A percentile compares a stretch with the other conserved stretches of the same genome.
Conservation (phyloP, 2,888 invertebrate species). For the Acanthosepion pharaonis region DNA sequence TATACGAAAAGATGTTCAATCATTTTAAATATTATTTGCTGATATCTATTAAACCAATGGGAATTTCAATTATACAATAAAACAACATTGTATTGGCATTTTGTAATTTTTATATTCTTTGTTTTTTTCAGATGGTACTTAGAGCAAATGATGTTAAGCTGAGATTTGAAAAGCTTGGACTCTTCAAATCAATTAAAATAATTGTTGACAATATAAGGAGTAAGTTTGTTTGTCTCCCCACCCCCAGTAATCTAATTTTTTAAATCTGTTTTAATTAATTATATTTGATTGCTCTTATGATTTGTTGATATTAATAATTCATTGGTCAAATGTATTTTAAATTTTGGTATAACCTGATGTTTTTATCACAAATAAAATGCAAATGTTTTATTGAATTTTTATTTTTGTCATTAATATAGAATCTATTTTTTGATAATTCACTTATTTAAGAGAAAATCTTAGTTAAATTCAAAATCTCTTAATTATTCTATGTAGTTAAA, state of each 20-base stretch:
- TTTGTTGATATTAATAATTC: background rate
- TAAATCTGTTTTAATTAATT: background rate
- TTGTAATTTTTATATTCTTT: background rate
- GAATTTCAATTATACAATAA: too few species aligned
- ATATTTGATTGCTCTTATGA: background rate
- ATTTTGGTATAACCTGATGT: background rate
- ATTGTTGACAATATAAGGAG: constrained; percentile 91
- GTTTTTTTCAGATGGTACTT: constrained; percentile 74
- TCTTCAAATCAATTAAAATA: constrained; percentile 89
- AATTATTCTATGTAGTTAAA: too few species aligned
- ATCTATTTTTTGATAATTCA: background rate
- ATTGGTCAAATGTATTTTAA: background rate
- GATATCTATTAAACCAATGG: too few species aligned
- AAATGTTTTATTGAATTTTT: background rate
- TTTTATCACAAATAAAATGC: background rate
- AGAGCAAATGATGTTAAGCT: constrained; percentile 80
- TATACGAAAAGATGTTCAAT: too few species aligned
- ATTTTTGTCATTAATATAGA: background rate
- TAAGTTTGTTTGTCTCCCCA: constrained; percentile 37
- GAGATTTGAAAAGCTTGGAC: constrained; percentile 87
- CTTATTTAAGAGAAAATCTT: too few species aligned
- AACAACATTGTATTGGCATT: too few species aligned
- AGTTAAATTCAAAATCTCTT: too few species aligned
- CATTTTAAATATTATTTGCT: too few species aligned
- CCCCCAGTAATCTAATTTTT: background rate